These are phyloP conservation scores for Reinhardtius hippoglossoides DNA, from an alignment of 2,113 vertebrate genomes.

Conservation along the genomic window DNA sequence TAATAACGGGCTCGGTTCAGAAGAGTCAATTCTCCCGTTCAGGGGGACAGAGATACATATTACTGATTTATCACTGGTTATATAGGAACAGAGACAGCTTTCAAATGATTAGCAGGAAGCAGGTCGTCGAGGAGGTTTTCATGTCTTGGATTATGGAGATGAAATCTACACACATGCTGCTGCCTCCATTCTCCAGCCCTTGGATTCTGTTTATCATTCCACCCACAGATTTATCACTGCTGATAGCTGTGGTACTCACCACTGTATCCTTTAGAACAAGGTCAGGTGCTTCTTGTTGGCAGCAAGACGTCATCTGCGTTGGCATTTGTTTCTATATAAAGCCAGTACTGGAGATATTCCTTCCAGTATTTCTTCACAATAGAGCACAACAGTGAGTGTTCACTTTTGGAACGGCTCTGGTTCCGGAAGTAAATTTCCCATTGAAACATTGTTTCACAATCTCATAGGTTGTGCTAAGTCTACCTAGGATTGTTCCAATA, in stretches of 20 bases:
- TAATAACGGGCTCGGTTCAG: constrained; percentile 19
- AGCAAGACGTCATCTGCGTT: neutral
- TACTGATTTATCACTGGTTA: neutral
- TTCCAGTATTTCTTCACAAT: neutral
- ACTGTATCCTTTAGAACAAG: neutral
- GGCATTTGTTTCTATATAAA: neutral
- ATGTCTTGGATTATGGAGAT: neutral
- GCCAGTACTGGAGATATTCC: neutral
- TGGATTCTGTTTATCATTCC: neutral
- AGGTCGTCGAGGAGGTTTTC: neutral
- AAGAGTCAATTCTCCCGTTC: constrained; percentile 30
- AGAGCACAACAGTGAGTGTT: neutral
- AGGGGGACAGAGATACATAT: constrained; percentile 13
- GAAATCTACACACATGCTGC: neutral
- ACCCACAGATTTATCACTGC: neutral
- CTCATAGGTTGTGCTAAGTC: too few relatives aligned
- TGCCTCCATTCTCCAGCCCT: neutral
- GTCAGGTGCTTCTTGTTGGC: neutral
- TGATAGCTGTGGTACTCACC: neutral
- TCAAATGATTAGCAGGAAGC: neutral
- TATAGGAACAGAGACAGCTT: neutral
- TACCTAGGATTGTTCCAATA: too few relatives aligned
- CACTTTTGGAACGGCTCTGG: neutral
- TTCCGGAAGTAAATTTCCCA: neutral
- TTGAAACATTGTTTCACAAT: neutral